Evolutionary conservation across 2,113 vertebrate genomes (phyloP).

Genomic region (Passerina amoena): DNA sequence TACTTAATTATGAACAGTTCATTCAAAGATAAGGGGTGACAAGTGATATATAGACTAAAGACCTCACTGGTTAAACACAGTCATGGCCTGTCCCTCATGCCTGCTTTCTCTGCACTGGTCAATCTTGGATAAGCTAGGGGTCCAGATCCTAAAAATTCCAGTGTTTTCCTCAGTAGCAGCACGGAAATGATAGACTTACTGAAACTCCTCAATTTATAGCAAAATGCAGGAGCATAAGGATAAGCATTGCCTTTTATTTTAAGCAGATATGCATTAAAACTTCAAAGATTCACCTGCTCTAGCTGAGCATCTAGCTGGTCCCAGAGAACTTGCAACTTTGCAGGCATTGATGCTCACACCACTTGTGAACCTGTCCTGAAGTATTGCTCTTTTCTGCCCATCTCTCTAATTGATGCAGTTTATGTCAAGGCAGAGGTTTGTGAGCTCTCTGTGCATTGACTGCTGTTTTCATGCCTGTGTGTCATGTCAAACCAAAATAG

Average conservation of each 20-base stretch:
- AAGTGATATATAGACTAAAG: neutral
- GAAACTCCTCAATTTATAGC: neutral
- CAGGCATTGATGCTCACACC: neutral
- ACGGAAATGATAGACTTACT: neutral
- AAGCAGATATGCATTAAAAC: neutral
- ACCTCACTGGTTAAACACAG: neutral
- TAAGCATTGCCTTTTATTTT: neutral
- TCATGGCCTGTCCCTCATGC: neutral
- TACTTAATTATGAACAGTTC: constrained; percentile 15
- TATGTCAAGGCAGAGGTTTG: neutral
- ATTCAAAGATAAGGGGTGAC: neutral
- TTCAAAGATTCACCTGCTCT: neutral
- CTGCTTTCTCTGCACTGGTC: neutral
- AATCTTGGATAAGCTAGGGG: neutral
- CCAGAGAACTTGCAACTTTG: neutral
- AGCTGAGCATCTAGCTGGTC: neutral
- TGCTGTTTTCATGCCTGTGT: neutral
- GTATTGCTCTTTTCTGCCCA: neutral
- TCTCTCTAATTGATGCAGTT: neutral
- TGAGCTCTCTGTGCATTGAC: neutral
- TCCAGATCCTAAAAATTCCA: neutral
- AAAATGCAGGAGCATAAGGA: neutral
- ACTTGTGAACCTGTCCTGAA: rapidly evolving
- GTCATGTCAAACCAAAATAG: neutral
- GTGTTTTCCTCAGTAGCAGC: neutral